Base-by-base conservation (phyloP, 2,113 vertebrate genomes). In the Willisornis vidua region DNA sequence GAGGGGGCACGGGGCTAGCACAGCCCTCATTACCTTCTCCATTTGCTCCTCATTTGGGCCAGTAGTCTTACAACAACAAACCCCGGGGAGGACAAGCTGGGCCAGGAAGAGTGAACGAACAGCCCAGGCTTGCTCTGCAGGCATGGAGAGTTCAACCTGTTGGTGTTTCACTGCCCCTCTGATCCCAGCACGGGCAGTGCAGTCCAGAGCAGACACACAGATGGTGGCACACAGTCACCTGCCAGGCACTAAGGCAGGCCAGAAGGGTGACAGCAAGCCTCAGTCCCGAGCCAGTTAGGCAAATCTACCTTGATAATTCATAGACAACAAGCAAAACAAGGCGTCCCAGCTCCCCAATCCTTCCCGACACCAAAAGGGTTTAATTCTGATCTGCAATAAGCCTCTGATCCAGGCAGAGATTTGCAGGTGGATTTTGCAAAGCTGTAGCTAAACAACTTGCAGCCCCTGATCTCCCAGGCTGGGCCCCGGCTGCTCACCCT, bases 1-100 rank as follows among this genome's bases (percentile, higher is more conserved):
- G 92, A 96, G 96, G 94, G 91, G 90, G 95, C 93, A 59, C 14
- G 9, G 61, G 58, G 71, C 45, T 94, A 84, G 81, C 51, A 6
- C 84, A 72, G 85, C 95, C 55, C 70, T 92, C 94, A 95, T 97
- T 26, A 55, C 89, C 16, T 41, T 93, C 88, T 87, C 98, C 97
- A 97, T 98, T 98, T 98, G 98, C 85, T 98, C 92, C 87, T 97
- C 97, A 96, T 98, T 98, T 98, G 97, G 97, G 92, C 43, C 59
- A 79, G 86, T 58, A 95, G 93, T 77, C 94, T 94, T 97, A 95
- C 43, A 95, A 97, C 94, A 98, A 98, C 96, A 98, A 97, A 96
- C 55, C 83, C 87, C 1, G 14, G 13, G 10, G 76, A 82, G 81
- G 87, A 43, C 19, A 33, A 23, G 59, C 86, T 75, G 37, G 49